Conservation (phyloP, 2,888 invertebrate species). For the Drosophila melanosoma region DNA sequence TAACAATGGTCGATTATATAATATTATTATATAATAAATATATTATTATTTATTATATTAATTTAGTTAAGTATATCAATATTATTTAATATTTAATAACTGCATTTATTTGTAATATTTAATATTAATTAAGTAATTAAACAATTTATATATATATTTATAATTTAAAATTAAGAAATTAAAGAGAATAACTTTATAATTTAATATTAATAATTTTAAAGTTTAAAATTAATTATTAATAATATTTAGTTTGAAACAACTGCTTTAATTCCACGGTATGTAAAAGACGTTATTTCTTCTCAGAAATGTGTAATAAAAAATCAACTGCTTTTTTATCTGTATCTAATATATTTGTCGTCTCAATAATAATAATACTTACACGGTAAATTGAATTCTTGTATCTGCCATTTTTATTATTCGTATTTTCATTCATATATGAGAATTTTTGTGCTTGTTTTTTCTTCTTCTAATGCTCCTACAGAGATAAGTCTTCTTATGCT, state of each 20-base stretch:
- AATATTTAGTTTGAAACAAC: not conserved
- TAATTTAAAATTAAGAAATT: too few species aligned
- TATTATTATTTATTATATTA: too few species aligned
- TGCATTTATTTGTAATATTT: not conserved
- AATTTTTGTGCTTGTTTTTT: not conserved
- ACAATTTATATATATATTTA: too few species aligned
- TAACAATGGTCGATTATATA: not conserved
- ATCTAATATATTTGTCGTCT: not conserved
- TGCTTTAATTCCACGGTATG: not conserved
- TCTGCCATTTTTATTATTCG: not conserved
- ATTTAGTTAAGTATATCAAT: not conserved
- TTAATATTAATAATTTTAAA: too few species aligned
- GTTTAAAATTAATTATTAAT: not conserved
- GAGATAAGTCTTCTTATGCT: slow-evolving; percentile 29
- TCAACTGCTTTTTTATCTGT: not conserved
- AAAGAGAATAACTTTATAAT: too few species aligned
- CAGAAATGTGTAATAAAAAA: not conserved
- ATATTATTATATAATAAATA: not conserved
- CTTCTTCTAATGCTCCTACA: slow-evolving; percentile 31
- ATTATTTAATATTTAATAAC: not conserved
- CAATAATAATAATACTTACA: slow-evolving; percentile 1
- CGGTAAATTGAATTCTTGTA: slow-evolving; percentile 11
- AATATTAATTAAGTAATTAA: not conserved
- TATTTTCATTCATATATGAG: not conserved
- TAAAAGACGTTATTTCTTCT: not conserved